Evolutionary conservation across 1,140 invertebrate species (phyloP).

Genomic region (Drosophila insularis): DNA sequence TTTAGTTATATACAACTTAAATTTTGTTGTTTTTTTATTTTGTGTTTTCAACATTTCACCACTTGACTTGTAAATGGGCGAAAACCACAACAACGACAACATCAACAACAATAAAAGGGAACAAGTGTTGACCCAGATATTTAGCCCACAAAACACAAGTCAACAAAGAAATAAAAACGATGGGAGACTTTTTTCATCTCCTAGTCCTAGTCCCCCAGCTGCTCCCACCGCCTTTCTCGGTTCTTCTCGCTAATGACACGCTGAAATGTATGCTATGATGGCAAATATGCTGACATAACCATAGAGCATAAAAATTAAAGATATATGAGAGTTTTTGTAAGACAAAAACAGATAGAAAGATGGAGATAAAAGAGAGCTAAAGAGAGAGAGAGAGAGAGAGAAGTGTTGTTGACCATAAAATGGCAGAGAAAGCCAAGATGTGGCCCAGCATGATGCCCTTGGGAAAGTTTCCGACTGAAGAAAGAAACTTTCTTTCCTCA

Average conservation of each 20-base stretch:
- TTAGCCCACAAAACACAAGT: constrained; percentile 62
- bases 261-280: constrained; percentile 69
- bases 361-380: not conserved
- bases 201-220: not conserved
- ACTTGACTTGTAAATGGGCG: constrained; percentile 77
- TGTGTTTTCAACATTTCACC: constrained; percentile 61
- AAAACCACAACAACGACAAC: constrained; percentile 37
- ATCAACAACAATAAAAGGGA: constrained; percentile 40
- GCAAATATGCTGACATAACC: constrained; percentile 66
- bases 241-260: constrained; percentile 68
- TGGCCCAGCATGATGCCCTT: constrained; percentile 70
- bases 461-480: constrained; percentile 50
- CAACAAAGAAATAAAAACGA: constrained; percentile 60
- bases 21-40: constrained; percentile 51
- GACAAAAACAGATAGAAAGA: constrained; percentile 26
- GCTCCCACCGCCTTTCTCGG: not conserved
- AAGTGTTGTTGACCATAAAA: constrained; percentile 48
- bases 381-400: constrained; percentile 11
- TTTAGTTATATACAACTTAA: constrained; percentile 54
- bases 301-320: constrained; percentile 68
- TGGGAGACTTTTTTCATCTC: constrained; percentile 18
- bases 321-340: constrained; percentile 53
- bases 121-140: constrained; percentile 74
- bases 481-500: constrained; percentile 23
- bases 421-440: constrained; percentile 50